phyloP scores from a whole-genome alignment of 2,113 vertebrate genomes.

The Brachyhypopomus gauderio region DNA sequence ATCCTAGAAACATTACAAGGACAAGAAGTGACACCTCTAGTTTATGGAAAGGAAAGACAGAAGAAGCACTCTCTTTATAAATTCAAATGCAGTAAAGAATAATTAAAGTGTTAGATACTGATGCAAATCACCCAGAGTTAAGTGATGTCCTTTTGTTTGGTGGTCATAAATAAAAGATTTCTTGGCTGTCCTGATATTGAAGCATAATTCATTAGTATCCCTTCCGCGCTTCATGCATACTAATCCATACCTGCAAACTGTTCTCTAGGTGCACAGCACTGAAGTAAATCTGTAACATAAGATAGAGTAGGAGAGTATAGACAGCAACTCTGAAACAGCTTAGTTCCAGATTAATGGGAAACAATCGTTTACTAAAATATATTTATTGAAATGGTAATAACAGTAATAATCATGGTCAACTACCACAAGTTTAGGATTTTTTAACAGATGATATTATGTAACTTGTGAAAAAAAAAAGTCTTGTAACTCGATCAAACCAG shows the following conservation, averaged over 20 bases:
- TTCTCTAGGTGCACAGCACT: neutral
- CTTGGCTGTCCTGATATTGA: slow-evolving; percentile 44
- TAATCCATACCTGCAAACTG: slow-evolving; percentile 19
- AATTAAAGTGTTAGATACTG: slow-evolving; percentile 56
- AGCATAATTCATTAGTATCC: slow-evolving; percentile 57
- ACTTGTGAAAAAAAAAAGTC: neutral
- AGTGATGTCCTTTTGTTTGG: slow-evolving; percentile 46
- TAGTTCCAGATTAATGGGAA: neutral
- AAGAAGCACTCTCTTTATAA: slow-evolving; percentile 34
- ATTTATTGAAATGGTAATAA: neutral
- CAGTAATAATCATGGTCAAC: neutral
- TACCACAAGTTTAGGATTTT: too few species aligned
- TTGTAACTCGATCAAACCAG: neutral
- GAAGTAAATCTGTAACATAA: neutral
- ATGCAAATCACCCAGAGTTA: slow-evolving; percentile 63
- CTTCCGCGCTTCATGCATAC: slow-evolving; percentile 37
- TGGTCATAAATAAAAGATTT: slow-evolving; percentile 62
- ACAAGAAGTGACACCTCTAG: slow-evolving; percentile 27
- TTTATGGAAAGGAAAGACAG: slow-evolving; percentile 23
- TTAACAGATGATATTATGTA: too few species aligned
- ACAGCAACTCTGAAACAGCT: neutral
- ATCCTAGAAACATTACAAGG: slow-evolving; percentile 41
- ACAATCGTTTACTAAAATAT: neutral
- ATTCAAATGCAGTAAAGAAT: slow-evolving; percentile 36
- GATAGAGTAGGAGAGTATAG: neutral